Base-by-base conservation (phyloP, 2,888 invertebrate species). In the Acleris literana region DNA sequence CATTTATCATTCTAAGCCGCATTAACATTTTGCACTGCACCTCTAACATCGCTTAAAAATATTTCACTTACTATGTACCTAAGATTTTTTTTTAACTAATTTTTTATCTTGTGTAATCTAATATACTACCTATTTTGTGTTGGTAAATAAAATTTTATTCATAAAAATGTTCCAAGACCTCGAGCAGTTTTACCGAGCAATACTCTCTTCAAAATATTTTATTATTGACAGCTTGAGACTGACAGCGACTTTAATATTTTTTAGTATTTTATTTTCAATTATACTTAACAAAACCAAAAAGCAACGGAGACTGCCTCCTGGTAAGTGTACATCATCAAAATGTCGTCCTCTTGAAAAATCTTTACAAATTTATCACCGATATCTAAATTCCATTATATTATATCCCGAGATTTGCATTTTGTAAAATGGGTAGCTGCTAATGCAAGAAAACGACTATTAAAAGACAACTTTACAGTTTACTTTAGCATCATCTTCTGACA, bases 221-320 rank as follows among this genome's bases (percentile, higher is more conserved):
- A 33, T 44, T 6, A 48, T 22, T 16, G 17, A 59, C 48, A 49
- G 13, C 6, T 29, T 60, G 22, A 25, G 18, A 33, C n/a, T 59
- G 55, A 33, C 18, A 25, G 13, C 51, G n/a, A 29, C 22, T 7
- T 1, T 43, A 4, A 0, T 56, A 1, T 7, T 17, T 33, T 56
- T 51, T 44, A 63, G 48, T 57, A 20, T 64, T 48, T 9, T 57
- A 2, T 39, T 67, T 58, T 70, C 64, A 58, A 62, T 48, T n/a
- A 17, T 69, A 51, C 22, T 49, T 59, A 64, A 66, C 33, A 59
- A 44, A 57, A 58, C 71, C 22, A 44, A 58, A 16, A 67, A 66
- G 49, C 58, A 63, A 44, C 61, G 52, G 20, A 58, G 18, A 11
- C 70, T 75, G 1, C 75, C 75, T 11, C 75, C 75, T 18, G 75